Conservation (phyloP, 2,888 invertebrate genomes). For the Nebria salina region DNA sequence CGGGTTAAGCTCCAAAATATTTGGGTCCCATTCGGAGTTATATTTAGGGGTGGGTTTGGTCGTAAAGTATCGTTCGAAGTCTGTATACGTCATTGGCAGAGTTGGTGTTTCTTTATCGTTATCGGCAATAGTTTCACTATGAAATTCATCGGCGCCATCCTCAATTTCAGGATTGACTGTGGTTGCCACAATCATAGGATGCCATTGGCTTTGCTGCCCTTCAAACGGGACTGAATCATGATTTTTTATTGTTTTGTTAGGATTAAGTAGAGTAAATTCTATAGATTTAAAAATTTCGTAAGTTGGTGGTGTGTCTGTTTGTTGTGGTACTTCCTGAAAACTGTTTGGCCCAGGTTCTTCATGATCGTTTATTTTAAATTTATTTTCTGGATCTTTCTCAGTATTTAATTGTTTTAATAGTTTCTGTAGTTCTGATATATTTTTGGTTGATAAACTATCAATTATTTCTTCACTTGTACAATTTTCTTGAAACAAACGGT, state of each 20-base stretch:
- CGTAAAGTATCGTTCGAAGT: conserved; percentile 33
- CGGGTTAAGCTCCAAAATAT: conserved; percentile 30
- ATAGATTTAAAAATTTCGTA: conserved; percentile 30
- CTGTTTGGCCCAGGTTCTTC: background rate
- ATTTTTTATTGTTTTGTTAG: conserved; percentile 19
- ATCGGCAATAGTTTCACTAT: background rate
- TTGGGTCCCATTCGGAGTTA: conserved; percentile 31
- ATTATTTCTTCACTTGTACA: background rate
- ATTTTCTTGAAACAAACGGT: background rate
- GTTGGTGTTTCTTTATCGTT: conserved; percentile 24
- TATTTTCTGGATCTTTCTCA: background rate
- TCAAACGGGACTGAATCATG: background rate
- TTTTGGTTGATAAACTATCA: background rate
- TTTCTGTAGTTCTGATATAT: background rate
- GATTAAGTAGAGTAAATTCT: conserved; percentile 27
- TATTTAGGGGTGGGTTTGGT: conserved; percentile 17
- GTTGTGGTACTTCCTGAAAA: background rate
- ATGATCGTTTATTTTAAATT: conserved; percentile 17
- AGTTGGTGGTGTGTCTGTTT: background rate
- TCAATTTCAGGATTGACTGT: background rate
- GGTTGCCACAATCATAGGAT: conserved; percentile 12
- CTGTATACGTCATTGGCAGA: conserved; percentile 24
- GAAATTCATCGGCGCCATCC: background rate
- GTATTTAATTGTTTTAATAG: background rate
- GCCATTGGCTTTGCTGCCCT: conserved; percentile 12